These are phyloP conservation scores for Operophtera brumata DNA, from an alignment of 2,888 invertebrate species.

Conservation along the genomic window DNA sequence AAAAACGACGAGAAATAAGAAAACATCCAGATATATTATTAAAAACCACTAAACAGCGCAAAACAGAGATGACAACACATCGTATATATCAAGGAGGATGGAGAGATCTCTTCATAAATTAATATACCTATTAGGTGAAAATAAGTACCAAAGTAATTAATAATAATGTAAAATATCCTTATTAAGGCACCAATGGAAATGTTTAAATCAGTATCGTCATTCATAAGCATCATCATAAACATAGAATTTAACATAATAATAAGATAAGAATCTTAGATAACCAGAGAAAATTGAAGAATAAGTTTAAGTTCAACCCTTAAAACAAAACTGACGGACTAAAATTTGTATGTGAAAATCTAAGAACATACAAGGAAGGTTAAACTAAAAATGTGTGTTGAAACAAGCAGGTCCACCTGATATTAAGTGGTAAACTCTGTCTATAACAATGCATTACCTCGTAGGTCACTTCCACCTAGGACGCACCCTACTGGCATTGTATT, in stretches of 20 bases:
- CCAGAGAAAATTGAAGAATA: neutral
- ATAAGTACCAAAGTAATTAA: neutral
- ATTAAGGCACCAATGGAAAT: neutral
- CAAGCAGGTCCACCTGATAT: too few relatives aligned
- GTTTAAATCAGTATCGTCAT: neutral
- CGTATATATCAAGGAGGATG: neutral
- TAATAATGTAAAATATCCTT: neutral
- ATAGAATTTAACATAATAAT: neutral
- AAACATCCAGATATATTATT: neutral
- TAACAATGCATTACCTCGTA: too few relatives aligned
- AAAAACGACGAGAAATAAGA: neutral
- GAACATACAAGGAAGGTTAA: too few relatives aligned
- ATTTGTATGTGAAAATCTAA: neutral
- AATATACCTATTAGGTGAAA: neutral
- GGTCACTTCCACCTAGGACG: too few relatives aligned
- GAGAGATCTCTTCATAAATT: neutral
- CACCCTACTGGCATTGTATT: too few relatives aligned
- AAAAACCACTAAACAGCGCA: neutral
- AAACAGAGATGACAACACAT: neutral
- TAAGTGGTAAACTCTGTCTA: too few relatives aligned
- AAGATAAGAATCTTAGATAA: neutral
- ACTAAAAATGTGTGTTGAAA: too few relatives aligned
- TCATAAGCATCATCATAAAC: neutral
- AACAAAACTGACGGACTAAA: neutral
- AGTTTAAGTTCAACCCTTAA: neutral